A percentile compares a stretch with the other conserved stretches of the same genome.
Evolutionary conservation across 2,113 vertebrate genomes (phyloP).

Genomic region (Macrotus californicus): DNA sequence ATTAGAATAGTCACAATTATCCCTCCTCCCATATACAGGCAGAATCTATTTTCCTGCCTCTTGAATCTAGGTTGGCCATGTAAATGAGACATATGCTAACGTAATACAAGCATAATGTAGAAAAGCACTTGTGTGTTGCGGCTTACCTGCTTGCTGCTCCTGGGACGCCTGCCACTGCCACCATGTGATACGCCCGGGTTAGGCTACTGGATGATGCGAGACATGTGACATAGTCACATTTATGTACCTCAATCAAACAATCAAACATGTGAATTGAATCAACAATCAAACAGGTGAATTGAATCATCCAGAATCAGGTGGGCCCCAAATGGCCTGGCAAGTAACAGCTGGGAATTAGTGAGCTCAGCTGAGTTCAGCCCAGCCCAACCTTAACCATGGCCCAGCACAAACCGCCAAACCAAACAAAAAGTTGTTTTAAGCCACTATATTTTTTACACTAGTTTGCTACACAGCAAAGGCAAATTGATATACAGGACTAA

Average conservation of each 20-base stretch:
- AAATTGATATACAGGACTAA: neutral
- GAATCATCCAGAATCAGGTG: neutral
- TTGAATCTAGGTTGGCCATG: neutral
- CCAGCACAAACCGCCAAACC: neutral
- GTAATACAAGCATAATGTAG: neutral
- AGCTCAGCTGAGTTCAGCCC: neutral
- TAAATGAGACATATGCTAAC: neutral
- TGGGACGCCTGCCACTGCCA: neutral
- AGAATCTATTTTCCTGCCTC: neutral
- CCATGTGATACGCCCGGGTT: neutral
- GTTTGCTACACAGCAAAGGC: neutral
- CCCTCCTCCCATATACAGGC: neutral
- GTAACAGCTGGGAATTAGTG: neutral
- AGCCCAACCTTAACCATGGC: neutral
- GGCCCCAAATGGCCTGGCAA: neutral
- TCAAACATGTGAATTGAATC: neutral
- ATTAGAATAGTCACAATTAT: neutral
- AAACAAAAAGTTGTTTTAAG: neutral
- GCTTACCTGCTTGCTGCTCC: neutral
- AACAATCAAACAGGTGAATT: neutral
- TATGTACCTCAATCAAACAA: no score
- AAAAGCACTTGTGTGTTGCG: neutral
- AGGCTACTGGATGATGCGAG: neutral
- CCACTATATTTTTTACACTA: neutral
- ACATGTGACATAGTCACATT: neutral